A percentile compares a stretch with the other conserved stretches of the same genome.
These are phyloP conservation scores for Leucoraja ocellata DNA, from an alignment of 2,797 vertebrate species.

Conservation along the genomic window DNA sequence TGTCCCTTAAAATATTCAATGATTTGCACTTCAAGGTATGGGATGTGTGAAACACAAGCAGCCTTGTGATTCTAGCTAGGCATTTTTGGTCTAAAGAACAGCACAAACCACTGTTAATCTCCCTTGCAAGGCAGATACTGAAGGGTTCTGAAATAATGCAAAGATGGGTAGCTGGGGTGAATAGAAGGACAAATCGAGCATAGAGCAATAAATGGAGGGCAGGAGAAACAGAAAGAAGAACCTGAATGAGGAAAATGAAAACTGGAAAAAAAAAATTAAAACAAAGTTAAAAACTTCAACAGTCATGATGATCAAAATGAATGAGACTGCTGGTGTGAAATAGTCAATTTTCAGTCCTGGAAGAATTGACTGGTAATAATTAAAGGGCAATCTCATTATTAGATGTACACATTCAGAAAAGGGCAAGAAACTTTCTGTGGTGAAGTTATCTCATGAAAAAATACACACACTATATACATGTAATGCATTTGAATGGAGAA, in stretches of 20 bases:
- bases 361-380: not conserved
- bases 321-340: not conserved
- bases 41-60: not conserved
- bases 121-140: not conserved
- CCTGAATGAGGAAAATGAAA: not conserved
- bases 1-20: not conserved
- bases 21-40: not conserved
- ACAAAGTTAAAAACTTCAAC: not conserved
- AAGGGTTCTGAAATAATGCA: not conserved
- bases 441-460: not conserved
- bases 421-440: not conserved
- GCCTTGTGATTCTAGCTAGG: no score
- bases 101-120: not conserved
- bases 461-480: no score
- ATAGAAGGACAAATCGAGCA: not conserved
- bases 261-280: not conserved
- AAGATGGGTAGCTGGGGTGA: not conserved
- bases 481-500: not conserved
- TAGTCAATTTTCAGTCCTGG: not conserved
- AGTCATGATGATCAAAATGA: not conserved
- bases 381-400: not conserved
- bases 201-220: not conserved
- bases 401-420: not conserved
- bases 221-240: not conserved
- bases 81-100: not conserved